These are phyloP conservation scores for Atrichornis clamosus DNA, from an alignment of 2,113 vertebrate species.

Conservation along the genomic window DNA sequence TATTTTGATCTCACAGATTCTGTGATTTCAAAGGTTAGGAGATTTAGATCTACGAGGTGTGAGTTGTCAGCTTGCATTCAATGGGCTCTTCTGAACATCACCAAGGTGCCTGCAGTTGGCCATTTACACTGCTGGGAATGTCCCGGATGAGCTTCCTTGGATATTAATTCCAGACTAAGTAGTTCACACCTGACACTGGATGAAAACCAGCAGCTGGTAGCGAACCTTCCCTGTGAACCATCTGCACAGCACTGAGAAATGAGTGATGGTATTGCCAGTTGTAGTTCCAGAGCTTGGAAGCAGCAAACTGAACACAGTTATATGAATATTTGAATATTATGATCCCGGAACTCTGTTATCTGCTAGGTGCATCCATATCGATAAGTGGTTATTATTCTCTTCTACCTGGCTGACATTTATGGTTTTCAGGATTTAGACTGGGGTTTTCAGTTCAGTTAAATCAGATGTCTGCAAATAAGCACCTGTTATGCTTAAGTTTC, in stretches of 20 bases:
- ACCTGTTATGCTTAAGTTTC: constrained; percentile 63
- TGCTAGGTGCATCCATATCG: constrained; percentile 27
- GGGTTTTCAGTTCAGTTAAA: constrained; percentile 47
- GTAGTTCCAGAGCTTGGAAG: not conserved
- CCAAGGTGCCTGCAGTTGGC: not conserved
- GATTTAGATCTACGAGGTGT: not conserved
- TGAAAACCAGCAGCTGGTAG: not conserved
- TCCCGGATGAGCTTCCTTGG: not conserved
- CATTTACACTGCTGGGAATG: rapidly evolving
- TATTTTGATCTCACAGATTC: not conserved
- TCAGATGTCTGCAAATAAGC: constrained; percentile 59
- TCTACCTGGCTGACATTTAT: constrained; percentile 57
- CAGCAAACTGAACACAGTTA: not conserved
- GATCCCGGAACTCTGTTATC: constrained; percentile 28
- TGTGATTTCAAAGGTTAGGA: not conserved
- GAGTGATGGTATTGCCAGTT: not conserved
- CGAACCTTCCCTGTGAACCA: not conserved
- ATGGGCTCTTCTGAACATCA: not conserved
- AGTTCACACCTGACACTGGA: not conserved
- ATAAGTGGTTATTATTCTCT: constrained; percentile 48
- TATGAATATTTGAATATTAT: constrained; percentile 11
- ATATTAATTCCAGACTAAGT: not conserved
- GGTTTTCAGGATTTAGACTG: constrained; percentile 31
- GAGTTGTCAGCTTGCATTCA: not conserved
- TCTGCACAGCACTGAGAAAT: not conserved